A percentile compares a stretch with the other conserved stretches of the same genome.
Conservation (phyloP, 2,888 invertebrate genomes). For the Monoplex corrugatus region DNA sequence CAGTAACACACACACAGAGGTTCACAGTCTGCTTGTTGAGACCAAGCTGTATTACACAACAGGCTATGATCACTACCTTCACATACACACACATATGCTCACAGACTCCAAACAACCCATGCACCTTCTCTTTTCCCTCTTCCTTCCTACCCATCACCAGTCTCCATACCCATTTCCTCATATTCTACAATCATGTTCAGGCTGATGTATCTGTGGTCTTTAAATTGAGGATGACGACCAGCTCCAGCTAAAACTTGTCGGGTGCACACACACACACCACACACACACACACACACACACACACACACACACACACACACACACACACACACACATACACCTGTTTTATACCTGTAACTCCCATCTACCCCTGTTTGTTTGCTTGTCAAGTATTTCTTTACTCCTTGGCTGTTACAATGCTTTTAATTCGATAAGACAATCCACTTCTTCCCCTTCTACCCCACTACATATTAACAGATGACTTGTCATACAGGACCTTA, state of each 20-base stretch:
- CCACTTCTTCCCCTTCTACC: no score
- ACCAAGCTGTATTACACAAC: slow-evolving; percentile 71
- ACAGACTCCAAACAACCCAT: background rate
- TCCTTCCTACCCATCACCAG: background rate
- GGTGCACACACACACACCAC: slow-evolving; percentile 21
- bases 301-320: slow-evolving; percentile 29
- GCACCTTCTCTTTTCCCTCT: background rate
- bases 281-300: slow-evolving; percentile 4
- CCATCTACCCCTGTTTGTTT: background rate
- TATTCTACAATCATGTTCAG: no score
- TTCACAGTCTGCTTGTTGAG: slow-evolving; percentile 77
- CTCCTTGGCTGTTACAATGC: no score
- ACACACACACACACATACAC: slow-evolving; percentile 20
- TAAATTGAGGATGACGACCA: background rate
- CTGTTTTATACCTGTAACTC: background rate
- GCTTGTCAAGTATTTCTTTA: no score
- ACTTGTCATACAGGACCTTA: background rate
- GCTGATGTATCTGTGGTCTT: no score
- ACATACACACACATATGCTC: background rate
- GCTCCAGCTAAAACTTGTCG: background rate
- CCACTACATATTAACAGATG: background rate
- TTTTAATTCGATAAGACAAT: no score
- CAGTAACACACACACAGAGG: background rate
- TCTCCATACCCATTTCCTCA: background rate
- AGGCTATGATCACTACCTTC: no score